Conservation (phyloP, 2,888 invertebrate genomes). For the Blomia tropicalis region DNA sequence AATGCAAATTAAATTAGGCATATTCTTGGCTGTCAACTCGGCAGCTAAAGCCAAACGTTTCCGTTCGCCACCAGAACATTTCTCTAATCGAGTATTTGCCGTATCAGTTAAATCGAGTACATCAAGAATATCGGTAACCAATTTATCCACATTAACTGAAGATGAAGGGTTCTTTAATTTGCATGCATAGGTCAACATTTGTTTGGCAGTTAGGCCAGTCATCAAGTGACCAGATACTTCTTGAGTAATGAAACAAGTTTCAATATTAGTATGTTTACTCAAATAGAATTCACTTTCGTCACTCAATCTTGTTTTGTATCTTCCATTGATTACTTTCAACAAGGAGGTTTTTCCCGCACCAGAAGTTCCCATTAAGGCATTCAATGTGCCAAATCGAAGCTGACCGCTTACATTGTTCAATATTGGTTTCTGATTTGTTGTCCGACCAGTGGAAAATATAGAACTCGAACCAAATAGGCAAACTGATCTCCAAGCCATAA, state of each 20-base stretch:
- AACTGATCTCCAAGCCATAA: conserved; percentile 12
- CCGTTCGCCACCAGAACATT: conserved; percentile 16
- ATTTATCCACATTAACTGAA: conserved; percentile 3
- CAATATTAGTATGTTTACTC: not conserved
- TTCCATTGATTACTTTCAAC: conserved; percentile 8
- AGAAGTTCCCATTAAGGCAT: conserved; percentile 11
- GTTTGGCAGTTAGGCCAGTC: conserved; percentile 14
- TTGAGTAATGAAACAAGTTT: conserved; percentile 12
- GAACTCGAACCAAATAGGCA: not conserved
- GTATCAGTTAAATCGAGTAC: conserved; percentile 8
- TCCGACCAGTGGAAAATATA: not conserved
- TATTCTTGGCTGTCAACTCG: conserved; percentile 2
- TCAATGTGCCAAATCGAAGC: conserved; percentile 7
- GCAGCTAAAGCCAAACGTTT: conserved; percentile 16
- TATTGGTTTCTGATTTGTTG: not conserved
- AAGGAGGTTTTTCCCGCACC: conserved; percentile 11
- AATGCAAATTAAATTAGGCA: conserved; percentile 19
- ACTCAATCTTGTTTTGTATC: not conserved
- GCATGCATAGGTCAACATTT: conserved; percentile 18
- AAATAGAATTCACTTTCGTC: conserved; percentile 10
- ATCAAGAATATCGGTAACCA: not conserved
- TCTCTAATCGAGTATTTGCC: not conserved
- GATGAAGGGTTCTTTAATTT: conserved; percentile 1
- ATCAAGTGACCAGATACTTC: conserved; percentile 12
- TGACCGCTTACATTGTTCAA: conserved; percentile 1